A percentile compares a stretch with the other conserved stretches of the same genome.
phyloP scores from a whole-genome alignment of 2,113 vertebrate species.

The Polypterus senegalus region DNA sequence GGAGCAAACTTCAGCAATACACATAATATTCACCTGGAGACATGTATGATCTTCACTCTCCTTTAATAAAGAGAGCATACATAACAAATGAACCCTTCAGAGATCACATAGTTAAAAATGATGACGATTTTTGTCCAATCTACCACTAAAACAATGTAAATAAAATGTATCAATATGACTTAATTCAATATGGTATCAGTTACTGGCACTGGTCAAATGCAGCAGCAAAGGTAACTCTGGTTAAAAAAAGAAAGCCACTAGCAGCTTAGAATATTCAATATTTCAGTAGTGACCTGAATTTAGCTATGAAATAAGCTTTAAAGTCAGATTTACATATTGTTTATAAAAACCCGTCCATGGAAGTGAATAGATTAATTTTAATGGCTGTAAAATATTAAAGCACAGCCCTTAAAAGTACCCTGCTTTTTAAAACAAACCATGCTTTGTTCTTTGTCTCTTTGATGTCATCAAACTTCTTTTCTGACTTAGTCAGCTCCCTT shows the following conservation, averaged over 20 bases:
- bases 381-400: constrained; percentile 25
- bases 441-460: constrained; percentile 28
- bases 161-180: too few species aligned
- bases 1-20: too few species aligned
- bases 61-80: too few species aligned
- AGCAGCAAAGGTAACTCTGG: not conserved
- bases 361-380: constrained; percentile 26
- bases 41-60: too few species aligned
- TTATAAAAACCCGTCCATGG: constrained; percentile 20
- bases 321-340: constrained; percentile 23
- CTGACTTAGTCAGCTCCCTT: constrained; percentile 6
- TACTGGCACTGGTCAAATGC: too few species aligned
- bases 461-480: constrained; percentile 17
- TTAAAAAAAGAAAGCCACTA: constrained; percentile 1
- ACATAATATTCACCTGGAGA: too few species aligned
- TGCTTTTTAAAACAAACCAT: constrained; percentile 16
- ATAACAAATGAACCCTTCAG: too few species aligned
- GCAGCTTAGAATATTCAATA: constrained; percentile 19
- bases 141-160: too few species aligned
- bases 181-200: too few species aligned
- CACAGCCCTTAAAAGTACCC: constrained; percentile 20
- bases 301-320: constrained; percentile 20
- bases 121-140: too few species aligned
- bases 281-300: constrained; percentile 19
- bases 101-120: too few species aligned